Percentiles rank a stretch among this genome's conserved stretches.
Conservation (phyloP, 2,797 vertebrate genomes). For the Melanogrammus aeglefinus region DNA sequence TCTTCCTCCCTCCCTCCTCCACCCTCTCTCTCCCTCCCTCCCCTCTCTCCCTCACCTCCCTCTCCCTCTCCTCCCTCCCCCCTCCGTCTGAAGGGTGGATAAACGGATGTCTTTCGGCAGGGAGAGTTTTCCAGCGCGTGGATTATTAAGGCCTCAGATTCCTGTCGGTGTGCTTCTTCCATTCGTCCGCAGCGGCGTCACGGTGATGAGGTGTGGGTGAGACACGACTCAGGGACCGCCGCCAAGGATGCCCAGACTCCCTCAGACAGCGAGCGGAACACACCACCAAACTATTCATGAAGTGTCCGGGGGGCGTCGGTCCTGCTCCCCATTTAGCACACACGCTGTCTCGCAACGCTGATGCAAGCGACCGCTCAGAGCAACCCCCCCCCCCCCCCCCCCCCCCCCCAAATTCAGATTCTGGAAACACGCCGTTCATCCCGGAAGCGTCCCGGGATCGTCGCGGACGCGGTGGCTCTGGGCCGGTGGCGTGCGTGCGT, state of each 20-base stretch:
- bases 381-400: slow-evolving; percentile 24
- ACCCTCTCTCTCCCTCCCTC: too few species aligned
- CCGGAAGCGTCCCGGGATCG: too few species aligned
- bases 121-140: not conserved
- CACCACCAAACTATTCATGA: not conserved
- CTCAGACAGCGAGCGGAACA: not conserved
- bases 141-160: not conserved
- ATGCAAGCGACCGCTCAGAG: slow-evolving; percentile 8
- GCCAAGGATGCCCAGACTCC: not conserved
- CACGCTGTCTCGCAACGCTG: slow-evolving; percentile 17
- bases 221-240: not conserved
- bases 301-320: not conserved
- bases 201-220: not conserved
- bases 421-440: not conserved
- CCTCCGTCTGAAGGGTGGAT: not conserved
- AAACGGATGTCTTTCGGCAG: not conserved
- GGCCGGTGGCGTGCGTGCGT: not conserved
- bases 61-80: not conserved
- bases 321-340: not conserved
- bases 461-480: too few species aligned
- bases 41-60: not conserved
- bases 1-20: not conserved
- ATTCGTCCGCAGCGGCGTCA: not conserved
- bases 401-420: slow-evolving; percentile 30
- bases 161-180: not conserved